Evolutionary conservation across 2,888 invertebrate species (phyloP), one percentile per base, ranked within the genome.

Genomic region (Spisula subtruncata): DNA sequence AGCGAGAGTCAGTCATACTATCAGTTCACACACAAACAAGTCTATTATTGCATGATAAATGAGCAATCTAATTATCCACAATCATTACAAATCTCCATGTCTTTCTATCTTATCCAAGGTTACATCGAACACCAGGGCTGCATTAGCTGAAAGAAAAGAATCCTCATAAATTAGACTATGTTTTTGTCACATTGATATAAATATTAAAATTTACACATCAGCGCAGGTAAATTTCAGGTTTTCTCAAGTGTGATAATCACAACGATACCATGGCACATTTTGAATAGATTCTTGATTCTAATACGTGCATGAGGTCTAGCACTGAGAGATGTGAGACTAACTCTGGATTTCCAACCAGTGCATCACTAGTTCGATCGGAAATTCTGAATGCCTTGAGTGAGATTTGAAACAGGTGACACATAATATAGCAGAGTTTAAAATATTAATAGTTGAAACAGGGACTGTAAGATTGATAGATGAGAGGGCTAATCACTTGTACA

Each of bases 111-210:
- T 98, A 0, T 98, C 97, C 90, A 98, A 97, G 97, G 98, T 98
- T 32, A 98, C 98, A 96, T 98, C 98, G 97, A 98, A 98, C 95
- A 98, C 97, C 16, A 98, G 97, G n/a, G 98, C 98, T 83, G 98
- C 97, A 96, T 95, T 95, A 95, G 98, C 98, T 86, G 98, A 98
- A 95, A 98, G 88, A 90, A 85, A 92, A 75, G 2, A 32, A 71
- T 71, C 25, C 14, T 18, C 1, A 10, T 20, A 60, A 18, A n/a
- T 60, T 25, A 60, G 10, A 60, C n/a, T 60, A 51, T 1, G 6
- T n/a, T n/a, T n/a, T 60, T n/a, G 60, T 60, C 25, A 60, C 20
- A 60, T 41, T 41, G 41, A 41, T 41, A 8, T 41, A 41, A 5
- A 41, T 41, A 8, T 41, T 41, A 41, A 41, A 41, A 5, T 5